Evolutionary conservation across 2,888 invertebrate species (phyloP).

Genomic region (Anthrax anthrax): DNA sequence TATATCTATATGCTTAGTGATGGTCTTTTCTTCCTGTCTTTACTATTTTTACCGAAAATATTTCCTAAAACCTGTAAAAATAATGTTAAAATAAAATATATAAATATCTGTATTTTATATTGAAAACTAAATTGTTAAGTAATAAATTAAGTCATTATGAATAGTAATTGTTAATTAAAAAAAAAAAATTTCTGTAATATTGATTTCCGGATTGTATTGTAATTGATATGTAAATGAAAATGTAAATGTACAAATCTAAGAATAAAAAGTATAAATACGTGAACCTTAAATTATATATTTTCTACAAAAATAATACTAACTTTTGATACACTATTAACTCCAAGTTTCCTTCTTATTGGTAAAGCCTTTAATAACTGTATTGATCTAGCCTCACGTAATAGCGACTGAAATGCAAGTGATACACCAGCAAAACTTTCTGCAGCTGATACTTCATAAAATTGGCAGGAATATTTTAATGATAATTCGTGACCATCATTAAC

Average conservation of each 20-base stretch:
- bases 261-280: too few relatives aligned
- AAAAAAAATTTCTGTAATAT: background rate
- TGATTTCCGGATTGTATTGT: too few relatives aligned
- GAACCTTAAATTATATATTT: too few relatives aligned
- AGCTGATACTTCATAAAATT: constrained; percentile 74
- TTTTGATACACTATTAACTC: constrained; percentile 64
- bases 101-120: background rate
- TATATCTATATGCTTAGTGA: constrained; percentile 60
- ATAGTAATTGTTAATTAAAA: too few relatives aligned
- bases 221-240: too few relatives aligned
- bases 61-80: constrained; percentile 48
- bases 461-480: constrained; percentile 61
- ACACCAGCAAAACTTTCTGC: constrained; percentile 72
- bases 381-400: constrained; percentile 61
- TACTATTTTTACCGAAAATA: constrained; percentile 65
- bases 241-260: too few relatives aligned
- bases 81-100: background rate
- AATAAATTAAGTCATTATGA: too few relatives aligned
- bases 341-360: constrained; percentile 55
- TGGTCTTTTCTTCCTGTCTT: constrained; percentile 62
- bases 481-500: constrained; percentile 69
- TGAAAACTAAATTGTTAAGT: too few relatives aligned
- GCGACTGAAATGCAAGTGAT: constrained; percentile 62
- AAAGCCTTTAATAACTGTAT: constrained; percentile 52
- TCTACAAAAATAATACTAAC: constrained; percentile 27